Evolutionary conservation across 2,113 vertebrate species (phyloP).

Genomic region (Pomatorhinus ruficollis): DNA sequence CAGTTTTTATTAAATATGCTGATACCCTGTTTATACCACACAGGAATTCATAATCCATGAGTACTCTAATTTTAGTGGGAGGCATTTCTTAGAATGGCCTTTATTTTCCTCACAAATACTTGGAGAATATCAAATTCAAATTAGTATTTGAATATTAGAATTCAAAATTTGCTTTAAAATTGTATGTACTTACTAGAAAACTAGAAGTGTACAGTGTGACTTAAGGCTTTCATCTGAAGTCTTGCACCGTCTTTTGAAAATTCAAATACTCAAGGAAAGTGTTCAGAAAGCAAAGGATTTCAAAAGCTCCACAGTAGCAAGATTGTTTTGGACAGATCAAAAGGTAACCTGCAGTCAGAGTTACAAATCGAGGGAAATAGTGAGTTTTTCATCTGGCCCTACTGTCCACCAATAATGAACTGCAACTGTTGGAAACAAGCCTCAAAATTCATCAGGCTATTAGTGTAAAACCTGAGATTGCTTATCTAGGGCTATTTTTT

Average conservation of each 20-base stretch:
- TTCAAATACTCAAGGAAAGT: not conserved
- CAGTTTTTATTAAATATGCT: not conserved
- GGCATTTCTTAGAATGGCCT: not conserved
- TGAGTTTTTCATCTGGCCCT: not conserved
- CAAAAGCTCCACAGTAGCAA: not conserved
- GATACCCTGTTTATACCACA: not conserved
- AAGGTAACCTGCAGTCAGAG: not conserved
- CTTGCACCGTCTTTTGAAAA: not conserved
- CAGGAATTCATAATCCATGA: not conserved
- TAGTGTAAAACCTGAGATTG: slow-evolving; percentile 5
- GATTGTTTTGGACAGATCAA: not conserved
- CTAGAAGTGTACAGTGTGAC: not conserved
- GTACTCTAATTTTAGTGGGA: not conserved
- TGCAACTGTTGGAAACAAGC: not conserved
- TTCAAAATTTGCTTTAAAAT: not conserved
- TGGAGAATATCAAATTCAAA: not conserved
- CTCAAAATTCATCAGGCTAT: not conserved
- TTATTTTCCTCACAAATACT: not conserved
- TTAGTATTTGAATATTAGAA: not conserved
- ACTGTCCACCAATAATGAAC: not conserved
- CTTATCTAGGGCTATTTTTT: not conserved
- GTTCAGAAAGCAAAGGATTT: not conserved
- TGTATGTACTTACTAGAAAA: not conserved
- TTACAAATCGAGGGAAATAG: not conserved
- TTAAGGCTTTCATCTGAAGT: not conserved